Percentiles rank a stretch among this genome's conserved stretches.
phyloP scores from a whole-genome alignment of 1,140 invertebrate genomes.

The Cyclargus thomasi region DNA sequence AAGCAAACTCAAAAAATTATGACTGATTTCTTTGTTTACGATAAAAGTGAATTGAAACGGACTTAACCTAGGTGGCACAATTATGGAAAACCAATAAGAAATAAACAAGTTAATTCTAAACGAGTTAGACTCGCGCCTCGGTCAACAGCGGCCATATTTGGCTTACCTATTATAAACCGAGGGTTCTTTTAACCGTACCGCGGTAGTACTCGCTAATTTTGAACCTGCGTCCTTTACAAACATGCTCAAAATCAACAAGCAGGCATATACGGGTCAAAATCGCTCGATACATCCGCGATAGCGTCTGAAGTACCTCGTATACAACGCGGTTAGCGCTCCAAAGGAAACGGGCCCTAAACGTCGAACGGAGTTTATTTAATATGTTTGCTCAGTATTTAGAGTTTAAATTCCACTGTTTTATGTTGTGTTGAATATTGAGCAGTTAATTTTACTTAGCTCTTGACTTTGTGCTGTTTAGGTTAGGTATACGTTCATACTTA shows the following conservation, averaged over 20 bases:
- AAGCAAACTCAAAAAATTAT: background rate
- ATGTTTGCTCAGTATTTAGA: slow-evolving; percentile 37
- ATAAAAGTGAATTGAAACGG: background rate
- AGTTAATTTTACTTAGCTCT: slow-evolving; percentile 27
- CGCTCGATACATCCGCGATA: slow-evolving; percentile 6
- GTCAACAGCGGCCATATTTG: slow-evolving; percentile 28
- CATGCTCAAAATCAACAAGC: slow-evolving; percentile 38
- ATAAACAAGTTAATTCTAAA: slow-evolving; percentile 18
- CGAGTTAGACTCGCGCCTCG: slow-evolving; percentile 3
- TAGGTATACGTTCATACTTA: background rate
- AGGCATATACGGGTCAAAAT: slow-evolving; percentile 29
- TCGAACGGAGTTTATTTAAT: slow-evolving; percentile 30
- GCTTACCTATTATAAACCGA: slow-evolving; percentile 26
- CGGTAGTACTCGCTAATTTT: slow-evolving; percentile 44
- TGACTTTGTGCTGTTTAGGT: slow-evolving; percentile 9
- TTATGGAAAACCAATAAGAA: slow-evolving; percentile 10
- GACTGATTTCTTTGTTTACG: background rate
- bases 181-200: slow-evolving; percentile 32
- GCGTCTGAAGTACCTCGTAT: slow-evolving; percentile 17
- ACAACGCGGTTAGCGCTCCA: slow-evolving; percentile 18
- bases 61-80: slow-evolving; percentile 12
- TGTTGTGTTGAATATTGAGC: slow-evolving; percentile 27
- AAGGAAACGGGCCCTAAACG: slow-evolving; percentile 21
- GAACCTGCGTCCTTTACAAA: slow-evolving; percentile 38
- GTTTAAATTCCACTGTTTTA: slow-evolving; percentile 31